Evolutionary conservation across 2,888 invertebrate species (phyloP).

Genomic region (Acanthosoma haemorrhoidale): DNA sequence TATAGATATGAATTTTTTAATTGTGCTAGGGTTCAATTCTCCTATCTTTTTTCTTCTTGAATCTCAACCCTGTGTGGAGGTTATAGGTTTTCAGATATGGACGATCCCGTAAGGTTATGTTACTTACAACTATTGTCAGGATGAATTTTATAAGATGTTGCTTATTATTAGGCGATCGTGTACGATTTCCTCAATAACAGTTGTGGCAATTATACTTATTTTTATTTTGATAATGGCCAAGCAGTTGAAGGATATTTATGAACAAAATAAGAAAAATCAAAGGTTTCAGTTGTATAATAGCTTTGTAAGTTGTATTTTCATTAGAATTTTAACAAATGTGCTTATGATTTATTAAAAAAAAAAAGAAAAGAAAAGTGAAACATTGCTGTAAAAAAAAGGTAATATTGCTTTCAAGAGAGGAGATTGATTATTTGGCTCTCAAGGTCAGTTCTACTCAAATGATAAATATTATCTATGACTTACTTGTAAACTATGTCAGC

Average conservation of each 20-base stretch:
- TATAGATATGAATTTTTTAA: too few relatives aligned
- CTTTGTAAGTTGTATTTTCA: conserved; percentile 33
- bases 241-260: conserved; percentile 35
- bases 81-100: background rate
- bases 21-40: too few relatives aligned
- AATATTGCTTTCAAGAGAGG: too few relatives aligned
- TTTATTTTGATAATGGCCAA: conserved; percentile 33
- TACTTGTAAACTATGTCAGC: too few relatives aligned
- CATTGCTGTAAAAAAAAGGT: too few relatives aligned
- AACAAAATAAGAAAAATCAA: conserved; percentile 36
- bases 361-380: too few relatives aligned
- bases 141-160: conserved; percentile 34
- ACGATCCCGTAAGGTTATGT: conserved; percentile 9
- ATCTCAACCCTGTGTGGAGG: background rate
- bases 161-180: conserved; percentile 34
- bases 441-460: too few relatives aligned
- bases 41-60: background rate
- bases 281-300: conserved; percentile 33
- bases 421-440: too few relatives aligned
- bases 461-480: too few relatives aligned
- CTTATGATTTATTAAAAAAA: too few relatives aligned
- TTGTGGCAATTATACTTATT: conserved; percentile 32
- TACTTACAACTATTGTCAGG: conserved; percentile 12
- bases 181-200: conserved; percentile 34
- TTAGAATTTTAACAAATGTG: background rate